Conservation (phyloP, 2,888 invertebrate species). For the Yponomeuta sedellus region DNA sequence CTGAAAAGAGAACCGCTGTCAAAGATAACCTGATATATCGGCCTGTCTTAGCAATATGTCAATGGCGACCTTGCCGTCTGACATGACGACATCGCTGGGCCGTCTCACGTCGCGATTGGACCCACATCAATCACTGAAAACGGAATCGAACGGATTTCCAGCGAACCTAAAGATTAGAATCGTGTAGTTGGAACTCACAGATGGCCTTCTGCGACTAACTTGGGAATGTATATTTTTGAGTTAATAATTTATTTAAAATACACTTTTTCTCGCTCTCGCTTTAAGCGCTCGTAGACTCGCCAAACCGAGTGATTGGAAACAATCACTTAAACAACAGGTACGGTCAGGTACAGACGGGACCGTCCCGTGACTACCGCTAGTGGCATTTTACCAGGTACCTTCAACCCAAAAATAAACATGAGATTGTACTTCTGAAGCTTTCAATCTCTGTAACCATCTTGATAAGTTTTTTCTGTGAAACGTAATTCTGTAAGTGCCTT, state of each 20-base stretch:
- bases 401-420: no score
- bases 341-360: no score
- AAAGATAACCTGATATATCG: not conserved
- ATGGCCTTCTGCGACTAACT: not conserved
- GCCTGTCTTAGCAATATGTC: not conserved
- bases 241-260: no score
- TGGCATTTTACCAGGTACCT: no score
- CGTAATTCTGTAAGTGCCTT: conserved; percentile 1
- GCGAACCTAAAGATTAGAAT: not conserved
- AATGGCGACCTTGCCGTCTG: not conserved
- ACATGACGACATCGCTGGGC: not conserved
- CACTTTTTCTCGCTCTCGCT: no score
- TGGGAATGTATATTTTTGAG: not conserved
- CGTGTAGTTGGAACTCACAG: not conserved
- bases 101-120: not conserved
- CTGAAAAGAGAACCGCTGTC: not conserved
- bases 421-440: not conserved
- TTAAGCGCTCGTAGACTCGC: no score
- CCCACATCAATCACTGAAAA: not conserved
- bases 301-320: no score
- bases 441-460: not conserved
- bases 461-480: conserved; percentile 7
- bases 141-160: conserved; percentile 2
- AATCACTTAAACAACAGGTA: no score
- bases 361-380: no score